Percentiles rank a stretch among this genome's conserved stretches.
phyloP scores from a whole-genome alignment of 2,888 invertebrate species.

The Euplexia lucipara region DNA sequence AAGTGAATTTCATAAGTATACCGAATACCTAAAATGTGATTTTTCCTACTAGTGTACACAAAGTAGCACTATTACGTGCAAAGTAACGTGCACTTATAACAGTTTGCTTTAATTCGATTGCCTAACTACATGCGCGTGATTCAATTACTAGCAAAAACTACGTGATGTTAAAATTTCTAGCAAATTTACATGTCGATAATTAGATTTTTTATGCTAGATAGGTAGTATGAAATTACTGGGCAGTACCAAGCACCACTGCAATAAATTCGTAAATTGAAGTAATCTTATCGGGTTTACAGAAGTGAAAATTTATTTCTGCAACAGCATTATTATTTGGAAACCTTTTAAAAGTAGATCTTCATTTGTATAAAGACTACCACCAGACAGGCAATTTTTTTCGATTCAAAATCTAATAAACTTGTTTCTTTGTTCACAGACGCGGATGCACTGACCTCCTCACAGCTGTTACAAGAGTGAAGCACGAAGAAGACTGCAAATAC shows the following conservation, averaged over 20 bases:
- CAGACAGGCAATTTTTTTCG: background rate
- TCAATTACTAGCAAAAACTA: background rate
- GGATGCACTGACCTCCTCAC: constrained; percentile 87
- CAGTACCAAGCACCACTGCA: constrained; percentile 31
- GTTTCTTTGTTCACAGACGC: constrained; percentile 80
- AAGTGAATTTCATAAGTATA: background rate
- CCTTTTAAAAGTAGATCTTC: background rate
- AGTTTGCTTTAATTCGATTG: constrained; percentile 6
- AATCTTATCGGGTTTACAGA: background rate
- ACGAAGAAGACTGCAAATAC: constrained; percentile 87
- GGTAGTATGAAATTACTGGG: background rate
- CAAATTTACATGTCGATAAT: constrained; percentile 12
- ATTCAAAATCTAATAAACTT: constrained; percentile 15
- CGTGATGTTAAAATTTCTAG: constrained; percentile 1
- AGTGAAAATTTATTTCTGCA: no score
- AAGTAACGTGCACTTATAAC: background rate
- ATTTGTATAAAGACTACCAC: no score
- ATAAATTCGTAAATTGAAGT: background rate
- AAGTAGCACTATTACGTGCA: background rate
- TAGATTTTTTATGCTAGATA: background rate
- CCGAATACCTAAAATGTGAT: background rate
- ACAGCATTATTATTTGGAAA: no score
- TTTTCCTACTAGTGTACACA: background rate
- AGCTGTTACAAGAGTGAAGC: constrained; percentile 81
- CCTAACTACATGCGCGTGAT: constrained; percentile 2